Conservation (phyloP, 35 echinoderm and acorn worm genomes). For the Acanthaster planci region DNA sequence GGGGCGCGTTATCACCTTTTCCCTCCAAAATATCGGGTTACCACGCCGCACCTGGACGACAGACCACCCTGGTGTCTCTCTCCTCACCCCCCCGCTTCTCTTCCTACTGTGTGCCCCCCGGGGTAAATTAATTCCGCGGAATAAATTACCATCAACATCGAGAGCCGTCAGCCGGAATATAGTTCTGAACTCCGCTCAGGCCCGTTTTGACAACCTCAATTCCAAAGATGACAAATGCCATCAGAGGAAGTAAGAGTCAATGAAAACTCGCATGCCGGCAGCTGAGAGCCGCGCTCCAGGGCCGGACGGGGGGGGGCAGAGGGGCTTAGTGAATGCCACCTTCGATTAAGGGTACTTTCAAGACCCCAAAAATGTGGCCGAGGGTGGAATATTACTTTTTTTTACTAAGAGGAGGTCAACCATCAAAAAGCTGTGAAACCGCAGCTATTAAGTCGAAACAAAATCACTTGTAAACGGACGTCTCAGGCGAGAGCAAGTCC, state of each 20-base stretch:
- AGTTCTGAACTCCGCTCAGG: background rate
- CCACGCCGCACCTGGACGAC: conserved; percentile 15
- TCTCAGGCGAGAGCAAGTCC: background rate
- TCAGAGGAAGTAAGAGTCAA: background rate
- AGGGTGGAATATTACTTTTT: background rate
- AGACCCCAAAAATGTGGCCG: background rate
- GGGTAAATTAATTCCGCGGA: conserved; percentile 26
- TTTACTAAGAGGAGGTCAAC: background rate
- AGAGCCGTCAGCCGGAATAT: conserved; percentile 15
- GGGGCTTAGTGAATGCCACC: conserved; percentile 7
- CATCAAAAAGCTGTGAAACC: background rate
- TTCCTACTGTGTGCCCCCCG: conserved; percentile 24
- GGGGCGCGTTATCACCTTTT: conserved; percentile 4
- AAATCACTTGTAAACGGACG: conserved; percentile 16
- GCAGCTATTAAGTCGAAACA: conserved; percentile 22
- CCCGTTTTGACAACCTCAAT: conserved; percentile 30
- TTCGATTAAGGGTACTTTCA: conserved; percentile 3
- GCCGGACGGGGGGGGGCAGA: too few relatives aligned
- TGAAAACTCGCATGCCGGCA: background rate
- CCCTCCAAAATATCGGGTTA: conserved; percentile 5
- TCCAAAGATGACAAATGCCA: background rate
- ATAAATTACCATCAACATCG: conserved; percentile 27
- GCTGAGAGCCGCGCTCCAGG: too few relatives aligned
- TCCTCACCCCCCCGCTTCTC: background rate
- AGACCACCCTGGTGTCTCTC: conserved; percentile 16